phyloP scores from a whole-genome alignment of 2,888 invertebrate species.

The Kuschelorhynchus macadamiae region DNA sequence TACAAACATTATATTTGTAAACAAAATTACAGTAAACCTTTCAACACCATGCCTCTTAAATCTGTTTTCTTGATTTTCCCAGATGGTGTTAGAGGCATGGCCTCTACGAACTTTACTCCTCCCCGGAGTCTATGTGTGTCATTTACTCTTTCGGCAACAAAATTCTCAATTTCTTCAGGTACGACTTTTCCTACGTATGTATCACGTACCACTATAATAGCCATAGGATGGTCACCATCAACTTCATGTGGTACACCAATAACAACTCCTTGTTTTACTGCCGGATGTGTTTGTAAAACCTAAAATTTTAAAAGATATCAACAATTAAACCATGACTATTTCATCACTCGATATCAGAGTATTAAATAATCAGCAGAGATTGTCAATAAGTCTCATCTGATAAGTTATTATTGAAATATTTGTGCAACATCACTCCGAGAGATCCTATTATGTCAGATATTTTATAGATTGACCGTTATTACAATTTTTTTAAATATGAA shows the following conservation, averaged over 20 bases:
- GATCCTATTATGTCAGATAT: too few species aligned
- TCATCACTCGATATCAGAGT: too few species aligned
- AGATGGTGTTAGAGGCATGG: constrained; percentile 62
- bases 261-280: constrained; percentile 58
- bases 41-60: constrained; percentile 54
- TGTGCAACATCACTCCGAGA: too few species aligned
- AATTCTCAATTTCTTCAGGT: constrained; percentile 58
- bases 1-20: too few species aligned
- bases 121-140: constrained; percentile 62
- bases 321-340: background rate
- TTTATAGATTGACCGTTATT: too few species aligned
- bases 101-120: constrained; percentile 61
- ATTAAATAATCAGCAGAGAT: background rate
- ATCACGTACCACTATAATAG: constrained; percentile 56
- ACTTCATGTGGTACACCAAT: constrained; percentile 62
- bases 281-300: constrained; percentile 61
- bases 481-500: too few species aligned
- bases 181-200: constrained; percentile 39
- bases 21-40: constrained; percentile 45
- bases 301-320: constrained; percentile 26
- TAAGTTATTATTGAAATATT: too few species aligned
- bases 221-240: constrained; percentile 63
- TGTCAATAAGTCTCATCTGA: background rate
- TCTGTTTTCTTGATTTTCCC: constrained; percentile 61
- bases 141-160: constrained; percentile 58